Evolutionary conservation across 2,113 vertebrate species (phyloP).

Genomic region (Dolichallabes microphthalmus): DNA sequence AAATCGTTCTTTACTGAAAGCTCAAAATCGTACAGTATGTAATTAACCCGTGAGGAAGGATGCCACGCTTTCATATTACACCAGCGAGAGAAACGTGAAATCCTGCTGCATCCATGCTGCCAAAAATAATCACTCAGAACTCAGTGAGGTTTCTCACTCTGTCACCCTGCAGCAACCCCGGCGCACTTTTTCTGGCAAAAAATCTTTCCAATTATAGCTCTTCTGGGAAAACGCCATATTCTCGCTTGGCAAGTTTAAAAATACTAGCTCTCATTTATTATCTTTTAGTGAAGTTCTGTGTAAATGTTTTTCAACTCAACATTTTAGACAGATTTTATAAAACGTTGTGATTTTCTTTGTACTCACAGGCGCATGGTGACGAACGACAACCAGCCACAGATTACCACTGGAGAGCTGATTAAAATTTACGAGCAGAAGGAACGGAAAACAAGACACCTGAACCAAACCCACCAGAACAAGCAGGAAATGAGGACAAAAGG

Average conservation of each 20-base stretch:
- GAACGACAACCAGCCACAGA: background rate
- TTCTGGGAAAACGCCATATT: conserved; percentile 7
- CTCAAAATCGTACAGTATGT: background rate
- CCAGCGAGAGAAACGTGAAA: background rate
- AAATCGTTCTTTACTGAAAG: background rate
- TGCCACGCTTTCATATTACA: background rate
- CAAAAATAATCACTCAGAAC: conserved; percentile 25
- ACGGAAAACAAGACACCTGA: background rate
- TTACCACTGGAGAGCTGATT: background rate
- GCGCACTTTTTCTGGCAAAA: conserved; percentile 21
- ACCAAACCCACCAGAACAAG: background rate
- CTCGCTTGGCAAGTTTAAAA: background rate
- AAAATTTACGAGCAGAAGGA: no score
- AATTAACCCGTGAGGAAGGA: background rate
- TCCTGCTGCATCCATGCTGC: background rate
- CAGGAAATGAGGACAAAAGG: no score
- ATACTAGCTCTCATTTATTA: background rate
- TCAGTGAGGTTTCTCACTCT: conserved; percentile 7
- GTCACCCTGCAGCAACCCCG: conserved; percentile 16
- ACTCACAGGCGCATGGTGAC: background rate
- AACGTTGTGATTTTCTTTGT: background rate
- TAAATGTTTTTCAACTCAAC: background rate
- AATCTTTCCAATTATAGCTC: conserved; percentile 27
- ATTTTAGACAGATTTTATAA: background rate
- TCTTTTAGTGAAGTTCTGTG: background rate